Evolutionary conservation across 2,113 vertebrate species (phyloP).

Genomic region (Dermatemys mawii): DNA sequence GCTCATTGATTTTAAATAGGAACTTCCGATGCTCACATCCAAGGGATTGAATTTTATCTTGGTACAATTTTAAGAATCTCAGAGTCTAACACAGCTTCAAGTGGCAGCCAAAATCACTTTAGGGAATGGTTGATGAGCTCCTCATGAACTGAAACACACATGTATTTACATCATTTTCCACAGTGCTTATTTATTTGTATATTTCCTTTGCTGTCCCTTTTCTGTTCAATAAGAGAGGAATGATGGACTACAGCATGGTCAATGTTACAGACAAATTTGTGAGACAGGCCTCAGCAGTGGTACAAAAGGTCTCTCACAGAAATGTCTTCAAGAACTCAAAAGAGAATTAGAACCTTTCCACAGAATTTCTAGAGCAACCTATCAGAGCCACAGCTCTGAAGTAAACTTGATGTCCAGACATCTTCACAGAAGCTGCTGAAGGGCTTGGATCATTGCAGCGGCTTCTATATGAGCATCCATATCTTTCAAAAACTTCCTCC

Average conservation of each 20-base stretch:
- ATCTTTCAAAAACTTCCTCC: no score
- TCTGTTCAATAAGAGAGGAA: neutral
- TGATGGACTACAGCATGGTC: neutral
- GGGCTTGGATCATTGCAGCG: no score
- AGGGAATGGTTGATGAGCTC: neutral
- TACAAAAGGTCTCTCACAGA: neutral
- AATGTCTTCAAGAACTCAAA: neutral
- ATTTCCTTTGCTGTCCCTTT: neutral
- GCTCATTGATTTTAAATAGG: neutral
- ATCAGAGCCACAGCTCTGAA: neutral
- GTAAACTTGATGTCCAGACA: no score
- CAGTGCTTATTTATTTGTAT: neutral
- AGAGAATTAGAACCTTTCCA: neutral
- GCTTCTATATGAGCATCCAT: no score
- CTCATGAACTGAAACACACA: neutral
- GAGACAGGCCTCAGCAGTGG: neutral
- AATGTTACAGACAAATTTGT: neutral
- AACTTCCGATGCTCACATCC: neutral
- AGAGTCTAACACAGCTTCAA: neutral
- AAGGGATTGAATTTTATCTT: neutral
- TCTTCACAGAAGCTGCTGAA: no score
- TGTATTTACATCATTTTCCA: neutral
- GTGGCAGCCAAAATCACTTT: neutral
- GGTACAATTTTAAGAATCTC: neutral
- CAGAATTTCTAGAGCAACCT: neutral